A percentile compares a stretch with the other conserved stretches of the same genome.
Evolutionary conservation across 2,797 vertebrate genomes (phyloP).

Genomic region (Eupleurogrammus muticus): DNA sequence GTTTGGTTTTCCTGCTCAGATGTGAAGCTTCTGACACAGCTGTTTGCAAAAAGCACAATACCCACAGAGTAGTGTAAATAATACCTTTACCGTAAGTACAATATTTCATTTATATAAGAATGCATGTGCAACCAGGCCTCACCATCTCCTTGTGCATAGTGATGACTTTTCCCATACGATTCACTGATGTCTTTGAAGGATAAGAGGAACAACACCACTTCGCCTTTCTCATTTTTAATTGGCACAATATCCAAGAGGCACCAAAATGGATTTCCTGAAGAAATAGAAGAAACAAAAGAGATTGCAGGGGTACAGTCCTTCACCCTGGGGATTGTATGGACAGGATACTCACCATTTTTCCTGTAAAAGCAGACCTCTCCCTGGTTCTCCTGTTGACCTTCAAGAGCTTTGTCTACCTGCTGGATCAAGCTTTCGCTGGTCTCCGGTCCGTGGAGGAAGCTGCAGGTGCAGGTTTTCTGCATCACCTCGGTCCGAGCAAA

Average conservation of each 20-base stretch:
- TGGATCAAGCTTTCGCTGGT: constrained; percentile 88
- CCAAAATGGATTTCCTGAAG: constrained; percentile 89
- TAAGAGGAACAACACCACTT: constrained; percentile 94
- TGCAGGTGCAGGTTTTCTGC: constrained; percentile 95
- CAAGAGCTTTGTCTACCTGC: constrained; percentile 90
- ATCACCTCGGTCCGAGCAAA: constrained; percentile 93
- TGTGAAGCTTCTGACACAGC: constrained; percentile 76
- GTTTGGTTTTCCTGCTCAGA: constrained; percentile 80
- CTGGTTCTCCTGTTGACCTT: constrained; percentile 91
- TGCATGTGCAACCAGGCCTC: constrained; percentile 35
- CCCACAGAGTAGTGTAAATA: neutral
- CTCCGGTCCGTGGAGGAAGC: constrained; percentile 91
- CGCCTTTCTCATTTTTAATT: constrained; percentile 96
- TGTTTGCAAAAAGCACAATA: constrained; percentile 27
- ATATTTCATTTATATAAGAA: neutral
- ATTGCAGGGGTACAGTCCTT: neutral
- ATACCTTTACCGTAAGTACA: neutral
- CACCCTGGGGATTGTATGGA: neutral
- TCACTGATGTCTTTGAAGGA: constrained; percentile 96
- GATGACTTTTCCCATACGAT: constrained; percentile 81
- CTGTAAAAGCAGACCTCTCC: constrained; percentile 92
- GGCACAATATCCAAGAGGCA: constrained; percentile 95
- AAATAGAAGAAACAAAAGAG: constrained; percentile 26
- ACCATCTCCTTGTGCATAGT: constrained; percentile 83
- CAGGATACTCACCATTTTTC: constrained; percentile 87